Evolutionary conservation across 30 jellyfish, hydroid and myxozoan genomes (phyloP).

Genomic region (Haliclystus octoradiatus): DNA sequence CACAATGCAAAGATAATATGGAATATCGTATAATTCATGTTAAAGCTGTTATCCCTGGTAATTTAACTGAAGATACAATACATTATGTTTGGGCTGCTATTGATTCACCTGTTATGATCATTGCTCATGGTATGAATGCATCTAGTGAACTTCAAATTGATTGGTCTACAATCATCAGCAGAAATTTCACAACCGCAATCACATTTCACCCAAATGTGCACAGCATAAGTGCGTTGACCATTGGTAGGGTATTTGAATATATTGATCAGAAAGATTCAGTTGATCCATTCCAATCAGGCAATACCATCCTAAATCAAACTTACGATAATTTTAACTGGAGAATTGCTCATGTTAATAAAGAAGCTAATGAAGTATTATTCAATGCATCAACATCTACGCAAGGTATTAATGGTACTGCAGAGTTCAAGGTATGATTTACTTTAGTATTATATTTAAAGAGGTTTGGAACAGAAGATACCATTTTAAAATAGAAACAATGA

Average conservation of each 20-base stretch:
- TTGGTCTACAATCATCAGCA: slow-evolving; percentile 21
- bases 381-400: not conserved
- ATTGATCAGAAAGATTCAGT: slow-evolving; percentile 41
- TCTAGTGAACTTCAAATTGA: slow-evolving; percentile 9
- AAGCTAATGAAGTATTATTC: not conserved
- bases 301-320: not conserved
- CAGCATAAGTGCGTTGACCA: slow-evolving; percentile 31
- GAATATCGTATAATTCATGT: slow-evolving; percentile 32
- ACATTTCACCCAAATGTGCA: slow-evolving; percentile 40
- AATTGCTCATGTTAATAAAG: not conserved
- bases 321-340: not conserved
- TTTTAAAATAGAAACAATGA: no score
- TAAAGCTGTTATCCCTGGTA: slow-evolving; percentile 15
- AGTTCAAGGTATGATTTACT: not conserved
- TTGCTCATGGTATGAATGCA: slow-evolving; percentile 39
- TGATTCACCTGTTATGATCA: slow-evolving; percentile 53
- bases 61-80: slow-evolving; percentile 30
- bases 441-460: no score
- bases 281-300: not conserved
- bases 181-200: slow-evolving; percentile 9
- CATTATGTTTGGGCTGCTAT: slow-evolving; percentile 73
- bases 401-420: not conserved
- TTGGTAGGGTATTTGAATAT: slow-evolving; percentile 38
- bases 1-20: slow-evolving; percentile 8
- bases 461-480: no score